phyloP scores from a whole-genome alignment of 2,113 vertebrate species.

The Tor tambroides region DNA sequence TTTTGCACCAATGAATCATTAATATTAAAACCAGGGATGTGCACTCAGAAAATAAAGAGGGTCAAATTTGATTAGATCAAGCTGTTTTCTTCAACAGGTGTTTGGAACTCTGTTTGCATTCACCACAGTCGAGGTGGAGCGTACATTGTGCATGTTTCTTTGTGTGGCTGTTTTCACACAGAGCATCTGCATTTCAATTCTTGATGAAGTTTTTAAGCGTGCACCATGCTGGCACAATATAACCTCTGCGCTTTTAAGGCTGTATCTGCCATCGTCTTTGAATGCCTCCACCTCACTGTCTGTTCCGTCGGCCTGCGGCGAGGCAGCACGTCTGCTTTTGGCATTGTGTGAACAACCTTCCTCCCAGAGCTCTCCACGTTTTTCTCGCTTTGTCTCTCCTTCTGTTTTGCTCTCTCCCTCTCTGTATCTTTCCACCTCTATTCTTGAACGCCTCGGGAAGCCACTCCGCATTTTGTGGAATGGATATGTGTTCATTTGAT shows the following conservation, averaged over 20 bases:
- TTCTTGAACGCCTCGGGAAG: conserved; percentile 27
- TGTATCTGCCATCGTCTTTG: conserved; percentile 4
- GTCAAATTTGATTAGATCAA: not conserved
- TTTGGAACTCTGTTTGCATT: not conserved
- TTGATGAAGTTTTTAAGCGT: not conserved
- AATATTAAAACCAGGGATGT: not conserved
- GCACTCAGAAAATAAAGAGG: not conserved
- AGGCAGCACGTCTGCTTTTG: conserved; percentile 26
- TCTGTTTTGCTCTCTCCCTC: not conserved
- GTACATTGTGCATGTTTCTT: not conserved
- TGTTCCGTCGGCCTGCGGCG: not conserved
- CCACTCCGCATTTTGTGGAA: not conserved
- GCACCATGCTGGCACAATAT: conserved; percentile 27
- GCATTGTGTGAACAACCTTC: conserved; percentile 29
- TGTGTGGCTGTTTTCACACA: not conserved
- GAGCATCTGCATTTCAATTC: conserved; percentile 11
- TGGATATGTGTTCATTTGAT: conserved; percentile 36
- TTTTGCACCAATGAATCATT: not conserved
- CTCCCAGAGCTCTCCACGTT: not conserved
- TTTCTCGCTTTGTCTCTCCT: conserved; percentile 17
- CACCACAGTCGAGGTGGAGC: not conserved
- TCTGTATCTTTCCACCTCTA: conserved; percentile 5
- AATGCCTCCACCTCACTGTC: conserved; percentile 3
- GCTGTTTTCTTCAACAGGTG: not conserved
- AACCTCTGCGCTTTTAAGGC: conserved; percentile 12